A percentile compares a stretch with the other conserved stretches of the same genome.
phyloP scores from a whole-genome alignment of 37 sponge, comb jelly and placozoan species.

The Bolinopsis microptera region DNA sequence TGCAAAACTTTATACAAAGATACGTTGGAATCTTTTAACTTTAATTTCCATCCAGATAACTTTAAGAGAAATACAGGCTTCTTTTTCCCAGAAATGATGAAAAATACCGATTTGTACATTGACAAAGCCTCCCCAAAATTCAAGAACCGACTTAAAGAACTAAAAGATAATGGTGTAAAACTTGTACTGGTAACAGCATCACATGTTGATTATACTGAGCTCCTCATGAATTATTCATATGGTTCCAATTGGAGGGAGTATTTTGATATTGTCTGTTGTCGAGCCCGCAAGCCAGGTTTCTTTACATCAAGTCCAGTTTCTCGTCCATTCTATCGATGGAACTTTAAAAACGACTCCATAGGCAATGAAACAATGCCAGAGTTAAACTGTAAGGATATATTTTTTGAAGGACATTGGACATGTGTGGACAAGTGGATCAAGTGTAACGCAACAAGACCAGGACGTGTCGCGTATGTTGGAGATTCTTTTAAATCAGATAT shows the following conservation, averaged over 20 bases:
- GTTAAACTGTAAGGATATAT: neutral
- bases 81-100: constrained; percentile 27
- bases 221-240: constrained; percentile 12
- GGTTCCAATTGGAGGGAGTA: constrained; percentile 20
- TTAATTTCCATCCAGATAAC: constrained; percentile 52
- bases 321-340: constrained; percentile 3
- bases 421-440: constrained; percentile 26
- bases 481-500: constrained; percentile 59
- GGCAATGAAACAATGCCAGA: neutral
- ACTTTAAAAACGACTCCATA: neutral
- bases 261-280: constrained; percentile 48
- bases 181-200: constrained; percentile 13
- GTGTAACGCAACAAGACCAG: neutral
- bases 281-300: constrained; percentile 18
- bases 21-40: neutral
- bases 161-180: neutral
- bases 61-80: neutral
- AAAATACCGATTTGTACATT: neutral
- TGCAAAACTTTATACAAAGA: constrained; percentile 31
- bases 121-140: neutral
- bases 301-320: neutral
- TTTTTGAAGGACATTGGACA: constrained; percentile 54
- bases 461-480: constrained; percentile 9
- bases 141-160: neutral
- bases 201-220: constrained; percentile 40